Evolutionary conservation across 2,797 vertebrate species (phyloP), one percentile per base, ranked within the genome.

Genomic region (Fundulus diaphanus): DNA sequence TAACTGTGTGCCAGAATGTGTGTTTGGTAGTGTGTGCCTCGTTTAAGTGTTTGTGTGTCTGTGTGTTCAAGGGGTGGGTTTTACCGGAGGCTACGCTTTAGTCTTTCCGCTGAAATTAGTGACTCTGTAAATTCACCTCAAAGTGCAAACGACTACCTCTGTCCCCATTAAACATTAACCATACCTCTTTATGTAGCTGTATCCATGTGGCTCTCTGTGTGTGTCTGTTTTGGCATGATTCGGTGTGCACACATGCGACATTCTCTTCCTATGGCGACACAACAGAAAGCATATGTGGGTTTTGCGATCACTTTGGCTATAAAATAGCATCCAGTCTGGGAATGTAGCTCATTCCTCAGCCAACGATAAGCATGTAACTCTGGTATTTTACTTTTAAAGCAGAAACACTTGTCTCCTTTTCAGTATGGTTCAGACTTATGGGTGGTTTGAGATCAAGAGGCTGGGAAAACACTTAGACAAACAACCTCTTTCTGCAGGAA

Each of bases 81-180:
- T 77, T 70, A 79, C 85, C 22, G 0, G 42, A 87, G 86, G 81
- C 73, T 86, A 75, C 84, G 77, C 76, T 94, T 92, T 81, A 85
- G 80, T 79, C 88, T 88, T 82, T 85, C 76, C 78, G 85, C 87
- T 91, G 84, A 91, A 85, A 88, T 91, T 90, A 86, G 84, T 72
- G 77, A 56, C 82, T 87, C 85, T 87, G 70, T 86, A 84, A 90
- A 79, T 83, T 70, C 79, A 74, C 57, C 77, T 87, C 77, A 85
- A 89, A 88, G 78, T 72, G 72, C 75, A 85, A 90, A 90, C 75
- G 72, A 82, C 84, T 80, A 76, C 82, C 81, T 86, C 75, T 78
- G 79, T 31, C 76, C 29, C 84, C 70, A 68, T 69, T 89, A 92
- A 92, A 91, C 80, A 70, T 74, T 46, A 54, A 73, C 75, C 73